phyloP scores from a whole-genome alignment of 2,113 vertebrate genomes.

The Eurypyga helias region DNA sequence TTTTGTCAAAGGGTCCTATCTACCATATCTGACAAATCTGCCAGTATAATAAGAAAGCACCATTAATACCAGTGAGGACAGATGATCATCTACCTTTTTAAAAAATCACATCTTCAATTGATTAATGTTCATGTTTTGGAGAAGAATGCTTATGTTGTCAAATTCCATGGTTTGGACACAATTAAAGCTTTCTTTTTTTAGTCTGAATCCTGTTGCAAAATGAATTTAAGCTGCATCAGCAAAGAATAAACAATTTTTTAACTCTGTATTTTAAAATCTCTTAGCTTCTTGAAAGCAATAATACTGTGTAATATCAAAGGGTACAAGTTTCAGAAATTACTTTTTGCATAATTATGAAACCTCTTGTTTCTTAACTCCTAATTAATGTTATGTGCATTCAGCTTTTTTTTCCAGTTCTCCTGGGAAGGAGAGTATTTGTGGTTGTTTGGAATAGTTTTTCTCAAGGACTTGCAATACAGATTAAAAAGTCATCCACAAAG shows the following conservation, averaged over 20 bases:
- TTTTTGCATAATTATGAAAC: not conserved
- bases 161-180: not conserved
- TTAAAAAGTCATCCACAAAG: not conserved
- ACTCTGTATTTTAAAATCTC: not conserved
- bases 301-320: not conserved
- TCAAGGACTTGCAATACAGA: not conserved
- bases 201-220: not conserved
- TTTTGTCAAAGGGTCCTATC: slow-evolving; percentile 27
- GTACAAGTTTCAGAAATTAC: not conserved
- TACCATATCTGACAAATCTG: slow-evolving; percentile 22
- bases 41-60: not conserved
- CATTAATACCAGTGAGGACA: not conserved
- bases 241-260: not conserved
- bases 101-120: not conserved
- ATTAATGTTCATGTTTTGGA: not conserved
- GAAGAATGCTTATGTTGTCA: not conserved
- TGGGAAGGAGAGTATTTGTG: not conserved
- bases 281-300: not conserved
- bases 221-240: not conserved
- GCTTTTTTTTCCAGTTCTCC: not conserved
- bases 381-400: not conserved
- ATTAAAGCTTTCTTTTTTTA: not conserved
- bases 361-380: not conserved
- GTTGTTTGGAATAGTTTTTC: not conserved
- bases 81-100: not conserved